A percentile compares a stretch with the other conserved stretches of the same genome.
Conservation (phyloP, 2,113 vertebrate genomes). For the Silurus meridionalis region DNA sequence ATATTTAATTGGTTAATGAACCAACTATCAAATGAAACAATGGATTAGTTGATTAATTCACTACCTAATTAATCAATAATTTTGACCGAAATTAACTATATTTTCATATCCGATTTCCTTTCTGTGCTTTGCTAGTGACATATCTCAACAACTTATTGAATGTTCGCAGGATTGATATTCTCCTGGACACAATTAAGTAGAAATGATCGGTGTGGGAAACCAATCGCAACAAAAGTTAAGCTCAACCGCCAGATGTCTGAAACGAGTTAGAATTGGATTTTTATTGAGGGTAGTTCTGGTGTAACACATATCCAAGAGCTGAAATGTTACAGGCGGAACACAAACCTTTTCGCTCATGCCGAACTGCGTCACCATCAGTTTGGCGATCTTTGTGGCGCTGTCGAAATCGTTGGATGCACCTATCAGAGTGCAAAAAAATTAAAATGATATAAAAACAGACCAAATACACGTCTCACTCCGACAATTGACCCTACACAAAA, state of each 20-base stretch:
- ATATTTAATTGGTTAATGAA: no score
- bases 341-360: slow-evolving; percentile 93
- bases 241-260: no score
- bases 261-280: no score
- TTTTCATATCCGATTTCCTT: no score
- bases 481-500: background rate
- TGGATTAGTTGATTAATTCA: background rate
- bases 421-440: slow-evolving; percentile 50
- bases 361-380: slow-evolving; percentile 93
- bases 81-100: background rate
- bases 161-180: background rate
- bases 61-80: background rate
- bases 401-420: slow-evolving; percentile 98
- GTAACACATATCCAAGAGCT: no score
- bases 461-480: background rate
- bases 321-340: background rate
- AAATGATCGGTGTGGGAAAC: background rate
- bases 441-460: background rate
- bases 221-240: background rate
- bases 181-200: no score
- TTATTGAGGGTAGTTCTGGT: no score
- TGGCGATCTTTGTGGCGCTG: slow-evolving; percentile 91
- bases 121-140: background rate
- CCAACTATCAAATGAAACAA: background rate
- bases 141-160: background rate